These are phyloP conservation scores for Protonibea diacanthus DNA, from an alignment of 2,797 vertebrate genomes.

Conservation along the genomic window DNA sequence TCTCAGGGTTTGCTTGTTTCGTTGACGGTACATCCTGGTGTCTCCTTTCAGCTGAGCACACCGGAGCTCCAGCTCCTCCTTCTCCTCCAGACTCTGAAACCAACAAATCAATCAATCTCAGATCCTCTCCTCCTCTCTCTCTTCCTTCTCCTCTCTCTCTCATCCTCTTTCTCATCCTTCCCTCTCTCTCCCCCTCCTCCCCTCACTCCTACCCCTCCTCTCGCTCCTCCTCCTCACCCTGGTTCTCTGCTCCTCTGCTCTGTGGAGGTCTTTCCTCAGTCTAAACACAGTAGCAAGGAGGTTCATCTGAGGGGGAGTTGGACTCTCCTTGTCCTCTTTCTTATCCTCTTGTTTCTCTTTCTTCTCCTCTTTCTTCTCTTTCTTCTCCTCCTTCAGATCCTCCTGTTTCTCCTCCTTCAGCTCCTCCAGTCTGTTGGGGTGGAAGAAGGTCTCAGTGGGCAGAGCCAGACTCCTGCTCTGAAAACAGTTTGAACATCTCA, in stretches of 20 bases:
- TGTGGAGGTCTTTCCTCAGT: constrained; percentile 87
- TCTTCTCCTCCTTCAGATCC: neutral
- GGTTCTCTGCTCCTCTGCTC: constrained; percentile 81
- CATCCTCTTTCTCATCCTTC: neutral
- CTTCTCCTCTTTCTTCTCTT: constrained; percentile 7
- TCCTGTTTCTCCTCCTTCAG: constrained; percentile 15
- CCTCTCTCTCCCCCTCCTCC: constrained; percentile 76
- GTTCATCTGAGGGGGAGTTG: constrained; percentile 77
- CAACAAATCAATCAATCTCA: neutral
- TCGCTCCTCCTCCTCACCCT: constrained; percentile 82
- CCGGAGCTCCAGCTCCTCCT: constrained; percentile 87
- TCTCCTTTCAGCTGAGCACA: constrained; percentile 89
- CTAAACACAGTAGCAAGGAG: constrained; percentile 84
- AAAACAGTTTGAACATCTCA: constrained; percentile 4
- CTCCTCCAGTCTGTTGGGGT: constrained; percentile 39
- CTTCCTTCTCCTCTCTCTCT: too few relatives aligned
- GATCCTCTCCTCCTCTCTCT: neutral
- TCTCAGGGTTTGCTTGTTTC: constrained; percentile 88
- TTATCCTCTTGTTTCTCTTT: constrained; percentile 55
- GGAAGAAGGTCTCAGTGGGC: constrained; percentile 48
- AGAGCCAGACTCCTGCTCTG: constrained; percentile 63
- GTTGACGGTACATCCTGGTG: constrained; percentile 88
- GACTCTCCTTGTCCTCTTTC: constrained; percentile 78
- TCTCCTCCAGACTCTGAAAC: constrained; percentile 87
- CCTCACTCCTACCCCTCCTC: neutral